A percentile compares a stretch with the other conserved stretches of the same genome.
These are phyloP conservation scores for Nanorana parkeri DNA, from an alignment of 2,113 vertebrate species.

Conservation along the genomic window DNA sequence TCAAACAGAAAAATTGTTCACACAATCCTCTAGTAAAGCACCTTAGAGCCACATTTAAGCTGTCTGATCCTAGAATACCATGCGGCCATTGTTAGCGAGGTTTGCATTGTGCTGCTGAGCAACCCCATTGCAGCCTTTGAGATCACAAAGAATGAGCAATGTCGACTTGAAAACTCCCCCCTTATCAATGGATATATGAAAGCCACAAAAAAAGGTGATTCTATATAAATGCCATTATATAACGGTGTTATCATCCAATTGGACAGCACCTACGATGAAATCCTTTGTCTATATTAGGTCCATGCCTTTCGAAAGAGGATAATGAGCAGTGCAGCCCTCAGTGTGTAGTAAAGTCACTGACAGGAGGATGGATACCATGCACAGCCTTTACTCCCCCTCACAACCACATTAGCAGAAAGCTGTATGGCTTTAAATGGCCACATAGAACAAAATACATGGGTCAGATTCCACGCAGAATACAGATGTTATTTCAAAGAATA, in stretches of 20 bases:
- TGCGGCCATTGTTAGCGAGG: slow-evolving; percentile 33
- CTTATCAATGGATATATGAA: slow-evolving; percentile 1
- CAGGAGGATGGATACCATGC: not conserved
- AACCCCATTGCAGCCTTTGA: slow-evolving; percentile 10
- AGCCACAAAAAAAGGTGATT: slow-evolving; percentile 1
- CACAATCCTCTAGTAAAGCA: slow-evolving; percentile 37
- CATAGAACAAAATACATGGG: not conserved
- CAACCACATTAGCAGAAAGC: not conserved
- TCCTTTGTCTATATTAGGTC: not conserved
- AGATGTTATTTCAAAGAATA: not conserved
- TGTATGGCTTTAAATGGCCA: not conserved
- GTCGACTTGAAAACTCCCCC: not conserved
- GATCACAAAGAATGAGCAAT: slow-evolving; percentile 20
- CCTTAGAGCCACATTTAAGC: slow-evolving; percentile 43
- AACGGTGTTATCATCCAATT: not conserved
- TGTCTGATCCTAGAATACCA: slow-evolving; percentile 41
- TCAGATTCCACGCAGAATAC: not conserved
- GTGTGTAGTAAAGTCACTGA: not conserved
- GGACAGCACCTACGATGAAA: not conserved
- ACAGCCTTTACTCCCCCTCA: not conserved
- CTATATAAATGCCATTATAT: not conserved
- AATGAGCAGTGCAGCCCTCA: slow-evolving; percentile 15
- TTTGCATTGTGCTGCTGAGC: slow-evolving; percentile 38
- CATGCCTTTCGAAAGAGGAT: not conserved
- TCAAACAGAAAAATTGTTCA: slow-evolving; percentile 19